Evolutionary conservation across 1,140 invertebrate genomes (phyloP), one percentile per base, ranked within the genome.

Genomic region (Microplitis demolitor): DNA sequence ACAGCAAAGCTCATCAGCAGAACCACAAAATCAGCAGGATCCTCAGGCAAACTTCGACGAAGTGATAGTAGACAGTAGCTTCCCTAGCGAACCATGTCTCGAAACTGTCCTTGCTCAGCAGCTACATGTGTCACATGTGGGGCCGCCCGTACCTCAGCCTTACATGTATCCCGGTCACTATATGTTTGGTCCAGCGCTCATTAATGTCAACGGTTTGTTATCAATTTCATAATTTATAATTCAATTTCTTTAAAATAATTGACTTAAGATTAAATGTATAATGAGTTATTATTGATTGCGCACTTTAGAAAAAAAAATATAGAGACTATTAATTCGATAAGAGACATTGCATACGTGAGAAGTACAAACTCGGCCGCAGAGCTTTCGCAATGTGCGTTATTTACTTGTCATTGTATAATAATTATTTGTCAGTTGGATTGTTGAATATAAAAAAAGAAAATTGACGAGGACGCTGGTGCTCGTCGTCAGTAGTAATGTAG

Each of bases 161-260:
- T 88, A 88, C 76, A 75, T 88, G 69, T 88, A 88, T 66, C 87
- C 87, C 13, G 87, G 87, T 24, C 85, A 86, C 71, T 88, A 86
- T 76, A 87, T 88, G 85, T 88, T 88, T 67, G 87, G 87, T 1
- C 84, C 87, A 9, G 79, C 87, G 14, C 75, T 88, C 72, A 79
- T 88, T 78, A 87, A 87, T 78, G 79, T 88, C 61, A 88, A 88
- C 74, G 87, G 87, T 88, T 84, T 75, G 84, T 85, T 81, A 72
- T 9, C 50, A 39, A 53, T 16, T 35, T 66, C 61, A 74, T 50
- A 24, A 51, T 45, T 11, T 45, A 45, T 8, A 45, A 45, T 9
- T 9, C 4, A 45, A 11, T 24, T 24, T 45, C 39, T 6, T 8
- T 45, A 9, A 45, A 45, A 8, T 39, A 39, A 1, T 39, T 45